These are phyloP conservation scores for Leucophenga varia DNA, from an alignment of 1,140 invertebrate species.

Conservation along the genomic window DNA sequence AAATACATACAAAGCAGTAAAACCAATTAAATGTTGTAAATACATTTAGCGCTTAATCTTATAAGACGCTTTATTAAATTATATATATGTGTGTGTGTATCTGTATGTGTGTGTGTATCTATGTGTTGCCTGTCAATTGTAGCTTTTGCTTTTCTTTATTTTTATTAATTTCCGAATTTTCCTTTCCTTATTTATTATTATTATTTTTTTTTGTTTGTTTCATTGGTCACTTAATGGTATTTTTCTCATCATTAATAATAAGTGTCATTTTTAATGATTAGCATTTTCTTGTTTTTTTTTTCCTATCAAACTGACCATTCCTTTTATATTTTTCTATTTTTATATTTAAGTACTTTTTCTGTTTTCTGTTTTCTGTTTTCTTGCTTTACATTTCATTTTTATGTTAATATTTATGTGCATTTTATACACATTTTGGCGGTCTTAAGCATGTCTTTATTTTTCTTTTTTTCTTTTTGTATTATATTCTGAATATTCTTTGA, in stretches of 20 bases:
- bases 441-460: conserved; percentile 2
- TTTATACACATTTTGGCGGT: conserved; percentile 2
- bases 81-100: too few relatives aligned
- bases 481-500: too few relatives aligned
- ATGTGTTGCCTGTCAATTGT: too few relatives aligned
- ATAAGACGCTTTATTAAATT: too few relatives aligned
- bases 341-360: conserved; percentile 12
- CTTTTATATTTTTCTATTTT: conserved; percentile 8
- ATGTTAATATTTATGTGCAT: conserved; percentile 31
- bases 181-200: conserved; percentile 29
- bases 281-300: conserved; percentile 34
- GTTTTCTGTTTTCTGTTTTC: conserved; percentile 19
- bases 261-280: conserved; percentile 52
- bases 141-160: too few relatives aligned
- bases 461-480: conserved; percentile 6
- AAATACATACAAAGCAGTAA: too few relatives aligned
- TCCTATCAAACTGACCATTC: too few relatives aligned
- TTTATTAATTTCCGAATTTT: too few relatives aligned
- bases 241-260: conserved; percentile 42
- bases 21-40: too few relatives aligned
- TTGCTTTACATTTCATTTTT: conserved; percentile 40
- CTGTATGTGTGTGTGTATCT: too few relatives aligned
- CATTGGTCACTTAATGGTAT: too few relatives aligned
- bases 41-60: too few relatives aligned
- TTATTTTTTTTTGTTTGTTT: conserved; percentile 5